Evolutionary conservation across 2,113 vertebrate genomes (phyloP).

Genomic region (Uropsilus gracilis): DNA sequence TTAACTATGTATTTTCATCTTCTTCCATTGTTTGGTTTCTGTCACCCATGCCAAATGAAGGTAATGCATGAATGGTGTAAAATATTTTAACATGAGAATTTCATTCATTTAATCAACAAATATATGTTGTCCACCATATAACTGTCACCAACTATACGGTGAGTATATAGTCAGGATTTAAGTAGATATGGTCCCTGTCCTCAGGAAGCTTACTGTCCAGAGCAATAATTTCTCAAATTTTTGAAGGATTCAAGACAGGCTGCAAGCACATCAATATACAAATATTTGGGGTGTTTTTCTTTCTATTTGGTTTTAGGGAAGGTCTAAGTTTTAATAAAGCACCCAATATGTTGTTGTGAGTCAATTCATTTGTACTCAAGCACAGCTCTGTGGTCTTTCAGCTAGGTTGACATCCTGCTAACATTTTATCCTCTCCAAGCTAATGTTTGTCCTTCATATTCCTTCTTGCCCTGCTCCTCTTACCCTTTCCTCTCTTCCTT

Average conservation of each 20-base stretch:
- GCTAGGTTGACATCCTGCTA: not conserved
- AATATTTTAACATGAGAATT: slow-evolving; percentile 35
- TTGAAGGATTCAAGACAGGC: not conserved
- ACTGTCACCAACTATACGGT: not conserved
- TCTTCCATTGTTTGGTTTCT: slow-evolving; percentile 19
- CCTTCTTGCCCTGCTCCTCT: not conserved
- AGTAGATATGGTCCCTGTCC: not conserved
- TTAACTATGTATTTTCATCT: slow-evolving; percentile 68
- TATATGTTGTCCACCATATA: not conserved
- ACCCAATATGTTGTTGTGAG: not conserved
- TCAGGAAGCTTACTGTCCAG: slow-evolving; percentile 34
- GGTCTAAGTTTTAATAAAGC: not conserved
- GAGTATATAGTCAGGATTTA: not conserved
- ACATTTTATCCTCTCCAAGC: not conserved
- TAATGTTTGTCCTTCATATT: not conserved
- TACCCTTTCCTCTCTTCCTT: not conserved
- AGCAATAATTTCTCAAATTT: not conserved
- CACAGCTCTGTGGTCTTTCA: not conserved
- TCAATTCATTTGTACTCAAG: not conserved
- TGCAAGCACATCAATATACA: not conserved
- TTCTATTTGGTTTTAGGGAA: not conserved
- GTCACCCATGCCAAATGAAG: slow-evolving; percentile 30
- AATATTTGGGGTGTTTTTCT: not conserved
- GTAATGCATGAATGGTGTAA: not conserved
- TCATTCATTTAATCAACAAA: not conserved